Evolutionary conservation across 2,113 vertebrate species (phyloP).

Genomic region (Ivindomyrus marchei): DNA sequence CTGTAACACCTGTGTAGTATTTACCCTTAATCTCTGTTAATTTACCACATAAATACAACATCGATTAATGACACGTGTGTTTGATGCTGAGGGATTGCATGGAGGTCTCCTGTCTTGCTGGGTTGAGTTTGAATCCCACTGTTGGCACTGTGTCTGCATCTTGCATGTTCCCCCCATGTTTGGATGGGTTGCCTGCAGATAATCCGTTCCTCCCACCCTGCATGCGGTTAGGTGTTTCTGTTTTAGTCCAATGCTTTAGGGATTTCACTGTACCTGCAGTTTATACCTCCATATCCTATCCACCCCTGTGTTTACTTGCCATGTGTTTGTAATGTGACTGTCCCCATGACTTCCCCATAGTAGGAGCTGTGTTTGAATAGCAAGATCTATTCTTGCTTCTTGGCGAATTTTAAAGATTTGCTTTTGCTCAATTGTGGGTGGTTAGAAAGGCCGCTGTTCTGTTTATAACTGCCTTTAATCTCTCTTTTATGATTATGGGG

Average conservation of each 20-base stretch:
- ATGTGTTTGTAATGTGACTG: neutral
- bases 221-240: neutral
- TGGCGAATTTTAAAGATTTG: neutral
- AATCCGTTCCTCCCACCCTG: neutral
- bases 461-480: neutral
- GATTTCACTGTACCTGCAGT: neutral
- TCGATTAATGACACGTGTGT: neutral
- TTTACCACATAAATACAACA: neutral
- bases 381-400: neutral
- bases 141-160: neutral
- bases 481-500: neutral
- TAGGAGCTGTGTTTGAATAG: neutral
- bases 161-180: neutral
- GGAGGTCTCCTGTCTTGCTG: neutral
- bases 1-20: neutral
- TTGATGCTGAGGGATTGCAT: neutral
- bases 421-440: neutral
- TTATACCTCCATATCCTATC: neutral
- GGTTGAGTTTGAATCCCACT: neutral
- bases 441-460: neutral
- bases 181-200: neutral
- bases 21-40: neutral
- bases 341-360: neutral
- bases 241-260: neutral
- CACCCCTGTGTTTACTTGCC: neutral